Conservation (phyloP, 2,797 vertebrate species). For the Hippoglossus hippoglossus region DNA sequence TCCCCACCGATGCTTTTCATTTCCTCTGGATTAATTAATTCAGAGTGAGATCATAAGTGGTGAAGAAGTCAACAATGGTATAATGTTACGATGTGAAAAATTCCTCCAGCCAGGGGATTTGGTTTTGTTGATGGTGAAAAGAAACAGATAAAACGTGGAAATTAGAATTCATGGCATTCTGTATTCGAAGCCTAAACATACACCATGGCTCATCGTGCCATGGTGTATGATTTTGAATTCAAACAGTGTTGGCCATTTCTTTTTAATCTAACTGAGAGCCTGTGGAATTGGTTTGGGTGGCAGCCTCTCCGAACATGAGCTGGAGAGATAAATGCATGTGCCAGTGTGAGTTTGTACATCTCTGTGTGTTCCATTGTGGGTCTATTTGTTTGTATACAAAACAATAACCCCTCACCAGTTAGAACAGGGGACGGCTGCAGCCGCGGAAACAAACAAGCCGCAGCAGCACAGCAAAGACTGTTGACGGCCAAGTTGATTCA, state of each 20-base stretch:
- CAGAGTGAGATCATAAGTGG: not conserved
- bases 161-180: conserved; percentile 47
- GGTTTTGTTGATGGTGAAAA: conserved; percentile 12
- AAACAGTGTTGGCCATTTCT: conserved; percentile 42
- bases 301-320: conserved; percentile 61
- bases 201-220: conserved; percentile 16
- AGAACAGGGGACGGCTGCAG: conserved; percentile 9
- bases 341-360: conserved; percentile 34
- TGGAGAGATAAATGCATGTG: conserved; percentile 46
- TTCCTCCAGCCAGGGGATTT: not conserved
- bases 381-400: conserved; percentile 47
- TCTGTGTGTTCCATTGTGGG: conserved; percentile 11
- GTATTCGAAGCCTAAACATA: conserved; percentile 37
- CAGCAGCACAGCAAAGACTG: not conserved
- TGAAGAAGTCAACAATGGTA: conserved; percentile 2
- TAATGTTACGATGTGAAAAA: not conserved
- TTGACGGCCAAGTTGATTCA: conserved; percentile 54
- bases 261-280: conserved; percentile 65
- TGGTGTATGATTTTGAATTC: conserved; percentile 61
- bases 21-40: not conserved
- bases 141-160: conserved; percentile 27
- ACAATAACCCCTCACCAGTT: conserved; percentile 45
- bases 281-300: conserved; percentile 55
- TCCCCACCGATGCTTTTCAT: too few species aligned
- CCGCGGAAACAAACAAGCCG: not conserved